Conservation (phyloP, 2,888 invertebrate genomes). For the Tholera decimalis region DNA sequence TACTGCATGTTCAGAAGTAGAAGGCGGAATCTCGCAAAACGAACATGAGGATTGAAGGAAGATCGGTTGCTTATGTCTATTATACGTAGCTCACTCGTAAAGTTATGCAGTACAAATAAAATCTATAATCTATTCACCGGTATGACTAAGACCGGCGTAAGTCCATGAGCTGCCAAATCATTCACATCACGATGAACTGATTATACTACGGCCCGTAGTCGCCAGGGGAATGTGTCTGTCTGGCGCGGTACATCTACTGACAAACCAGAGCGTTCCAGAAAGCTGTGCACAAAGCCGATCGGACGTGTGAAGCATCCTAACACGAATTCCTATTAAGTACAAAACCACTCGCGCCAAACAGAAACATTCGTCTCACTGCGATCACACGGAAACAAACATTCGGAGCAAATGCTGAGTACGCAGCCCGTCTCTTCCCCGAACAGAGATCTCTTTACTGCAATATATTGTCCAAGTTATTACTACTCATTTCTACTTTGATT, state of each 20-base stretch:
- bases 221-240: slow-evolving; percentile 46
- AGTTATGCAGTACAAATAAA: slow-evolving; percentile 70
- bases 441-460: slow-evolving; percentile 47
- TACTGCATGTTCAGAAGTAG: slow-evolving; percentile 49
- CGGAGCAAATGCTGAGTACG: slow-evolving; percentile 58
- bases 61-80: slow-evolving; percentile 78
- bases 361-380: slow-evolving; percentile 40
- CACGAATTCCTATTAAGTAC: slow-evolving; percentile 68
- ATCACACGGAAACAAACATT: slow-evolving; percentile 34
- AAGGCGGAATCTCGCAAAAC: slow-evolving; percentile 57
- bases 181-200: slow-evolving; percentile 56
- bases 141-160: slow-evolving; percentile 49
- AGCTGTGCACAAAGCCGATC: slow-evolving; percentile 70
- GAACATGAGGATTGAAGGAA: slow-evolving; percentile 68
- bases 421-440: slow-evolving; percentile 12
- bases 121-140: slow-evolving; percentile 68
- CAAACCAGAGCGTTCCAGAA: slow-evolving; percentile 53
- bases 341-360: slow-evolving; percentile 58
- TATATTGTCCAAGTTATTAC: slow-evolving; percentile 58
- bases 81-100: slow-evolving; percentile 81
- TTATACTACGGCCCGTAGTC: slow-evolving; percentile 34
- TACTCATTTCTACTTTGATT: slow-evolving; percentile 51
- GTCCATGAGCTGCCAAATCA: slow-evolving; percentile 60
- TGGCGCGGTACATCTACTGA: slow-evolving; percentile 48
- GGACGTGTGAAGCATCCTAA: slow-evolving; percentile 69